Evolutionary conservation across 2,797 vertebrate species (phyloP), one percentile per base, ranked within the genome.

Genomic region (Helicolenus hilgendorfi): DNA sequence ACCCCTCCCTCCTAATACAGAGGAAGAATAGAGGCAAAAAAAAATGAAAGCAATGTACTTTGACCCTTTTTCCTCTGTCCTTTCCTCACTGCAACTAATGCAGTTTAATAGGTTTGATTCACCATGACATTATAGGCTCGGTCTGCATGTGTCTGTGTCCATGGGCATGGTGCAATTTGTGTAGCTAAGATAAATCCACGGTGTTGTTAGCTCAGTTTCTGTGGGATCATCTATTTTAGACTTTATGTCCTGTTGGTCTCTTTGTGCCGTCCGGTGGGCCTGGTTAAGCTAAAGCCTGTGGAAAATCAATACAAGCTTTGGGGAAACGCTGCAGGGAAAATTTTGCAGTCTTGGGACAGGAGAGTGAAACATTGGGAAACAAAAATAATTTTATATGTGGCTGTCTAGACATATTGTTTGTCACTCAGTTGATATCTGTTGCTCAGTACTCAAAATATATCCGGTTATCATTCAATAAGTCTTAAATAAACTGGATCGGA

Each of bases 281-380:
- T 84, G 73, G 86, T 90, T 86, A 91, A 84, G 36, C 68, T 90
- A 11, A 75, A 77, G 75, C 72, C 58, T 55, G 68, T 84, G 64
- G 79, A 89, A 92, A 94, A 93, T 93, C 89, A 93, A 93, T 90
- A 84, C 59, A 73, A 14, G 79, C 78, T 73, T 45, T 15, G 2
- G 60, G 75, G 72, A 82, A 83, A 73, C 14, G 72, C 86, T 79
- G 80, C 64, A 87, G 80, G 72, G 79, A 85, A 79, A 84, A 75
- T 29, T 22, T 60, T 79, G 31, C 79, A 49, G 71, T 77, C 72
- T 78, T 83, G 79, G 80, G 78, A 91, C n/a, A 59, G 29, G 74
- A 65, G 56, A 75, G 63, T 4, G 3, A 77, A 74, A 78, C 69
- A 88, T 36, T 56, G 49, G 69, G 13, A 75, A 72, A 55, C 5